phyloP scores from a whole-genome alignment of 2,797 vertebrate species.

The Sebastes flavidus region DNA sequence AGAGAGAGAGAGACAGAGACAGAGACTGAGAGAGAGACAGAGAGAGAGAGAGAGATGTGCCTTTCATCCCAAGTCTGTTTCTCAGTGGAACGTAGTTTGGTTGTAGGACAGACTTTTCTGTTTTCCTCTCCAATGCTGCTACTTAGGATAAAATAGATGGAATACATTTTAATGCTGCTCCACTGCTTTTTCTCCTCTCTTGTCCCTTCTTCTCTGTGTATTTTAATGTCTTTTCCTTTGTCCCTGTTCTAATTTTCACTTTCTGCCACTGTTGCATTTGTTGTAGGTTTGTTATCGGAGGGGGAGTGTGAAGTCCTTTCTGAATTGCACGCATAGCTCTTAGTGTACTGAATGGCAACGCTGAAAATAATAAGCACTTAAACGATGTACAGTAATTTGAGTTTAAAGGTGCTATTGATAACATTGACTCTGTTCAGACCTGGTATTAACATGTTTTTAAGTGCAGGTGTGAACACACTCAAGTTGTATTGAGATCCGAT shows the following conservation, averaged over 20 bases:
- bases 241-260: conserved; percentile 12
- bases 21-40: neutral
- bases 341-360: conserved; percentile 3
- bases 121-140: conserved; percentile 52
- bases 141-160: conserved; percentile 56
- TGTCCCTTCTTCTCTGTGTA: conserved; percentile 4
- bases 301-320: conserved; percentile 1
- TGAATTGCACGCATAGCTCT: neutral
- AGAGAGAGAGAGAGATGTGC: neutral
- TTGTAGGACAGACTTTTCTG: conserved; percentile 53
- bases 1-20: neutral
- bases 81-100: conserved; percentile 50
- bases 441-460: no score
- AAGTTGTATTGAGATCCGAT: fast-evolving
- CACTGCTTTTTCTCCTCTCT: conserved; percentile 25
- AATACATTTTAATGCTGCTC: conserved; percentile 56
- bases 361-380: conserved; percentile 15
- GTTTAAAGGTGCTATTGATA: neutral
- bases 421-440: no score
- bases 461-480: no score
- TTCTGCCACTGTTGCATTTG: conserved; percentile 14
- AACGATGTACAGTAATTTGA: conserved; percentile 5
- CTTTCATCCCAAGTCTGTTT: conserved; percentile 42
- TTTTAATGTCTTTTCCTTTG: conserved; percentile 28
- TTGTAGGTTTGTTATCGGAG: conserved; percentile 4